phyloP scores from a whole-genome alignment of 2,888 invertebrate genomes.

The Sminthurinus aureus region DNA sequence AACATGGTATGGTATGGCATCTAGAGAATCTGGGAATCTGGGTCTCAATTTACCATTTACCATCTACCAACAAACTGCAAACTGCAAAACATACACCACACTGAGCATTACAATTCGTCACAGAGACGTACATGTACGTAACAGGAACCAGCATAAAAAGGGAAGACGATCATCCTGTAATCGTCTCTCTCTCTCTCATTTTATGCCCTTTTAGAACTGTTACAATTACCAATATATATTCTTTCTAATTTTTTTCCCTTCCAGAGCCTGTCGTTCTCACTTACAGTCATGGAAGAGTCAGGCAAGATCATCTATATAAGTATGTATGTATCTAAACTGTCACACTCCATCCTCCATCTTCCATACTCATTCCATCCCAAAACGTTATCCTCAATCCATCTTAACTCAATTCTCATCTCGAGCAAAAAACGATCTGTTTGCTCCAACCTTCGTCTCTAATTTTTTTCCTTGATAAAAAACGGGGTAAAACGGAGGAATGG shows the following conservation, averaged over 20 bases:
- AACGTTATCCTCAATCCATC: conserved; percentile 22
- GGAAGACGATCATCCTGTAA: not conserved
- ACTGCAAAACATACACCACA: not conserved
- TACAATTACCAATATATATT: conserved; percentile 38
- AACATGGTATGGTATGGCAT: not conserved
- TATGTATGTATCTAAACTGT: not conserved
- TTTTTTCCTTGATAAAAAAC: not conserved
- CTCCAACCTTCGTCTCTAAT: not conserved
- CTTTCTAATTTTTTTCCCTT: conserved; percentile 13
- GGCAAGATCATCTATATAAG: no score
- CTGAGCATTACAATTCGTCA: conserved; percentile 37
- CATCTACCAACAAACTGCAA: conserved; percentile 6
- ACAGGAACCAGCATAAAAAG: not conserved
- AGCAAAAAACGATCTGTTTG: not conserved
- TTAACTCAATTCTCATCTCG: conserved; percentile 18
- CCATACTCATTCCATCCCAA: not conserved
- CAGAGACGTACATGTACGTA: conserved; percentile 15
- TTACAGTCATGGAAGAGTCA: not conserved
- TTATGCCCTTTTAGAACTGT: conserved; percentile 4
- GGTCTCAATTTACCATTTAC: not conserved
- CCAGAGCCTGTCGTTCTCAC: not conserved
- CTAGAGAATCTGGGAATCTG: not conserved
- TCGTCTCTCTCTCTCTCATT: not conserved
- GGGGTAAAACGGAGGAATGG: no score
- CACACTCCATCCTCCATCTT: no score